These are phyloP conservation scores for Dione juno DNA, from an alignment of 2,888 invertebrate species.

Conservation along the genomic window DNA sequence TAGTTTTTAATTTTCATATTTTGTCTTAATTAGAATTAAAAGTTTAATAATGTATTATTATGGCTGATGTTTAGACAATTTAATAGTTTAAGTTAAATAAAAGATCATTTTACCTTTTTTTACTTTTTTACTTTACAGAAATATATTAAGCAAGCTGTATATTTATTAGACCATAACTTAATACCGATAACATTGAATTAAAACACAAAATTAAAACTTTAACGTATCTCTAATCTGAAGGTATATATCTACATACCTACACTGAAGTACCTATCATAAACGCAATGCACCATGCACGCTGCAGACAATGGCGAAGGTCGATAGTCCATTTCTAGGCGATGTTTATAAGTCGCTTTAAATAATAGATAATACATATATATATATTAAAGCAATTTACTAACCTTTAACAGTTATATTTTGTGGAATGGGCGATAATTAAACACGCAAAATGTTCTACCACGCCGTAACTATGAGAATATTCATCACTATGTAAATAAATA, in stretches of 20 bases:
- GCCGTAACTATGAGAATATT: conserved; percentile 82
- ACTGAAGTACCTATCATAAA: conserved; percentile 64
- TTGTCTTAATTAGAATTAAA: neutral
- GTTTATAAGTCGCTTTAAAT: conserved; percentile 23
- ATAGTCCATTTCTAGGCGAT: conserved; percentile 61
- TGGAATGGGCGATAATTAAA: conserved; percentile 74
- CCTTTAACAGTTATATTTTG: conserved; percentile 75
- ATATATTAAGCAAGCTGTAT: neutral
- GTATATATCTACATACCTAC: conserved; percentile 49
- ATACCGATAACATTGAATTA: neutral
- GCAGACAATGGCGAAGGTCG: conserved; percentile 84
- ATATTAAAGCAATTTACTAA: conserved; percentile 63
- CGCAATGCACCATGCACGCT: conserved; percentile 84
- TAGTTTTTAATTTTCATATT: neutral
- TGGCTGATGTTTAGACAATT: neutral
- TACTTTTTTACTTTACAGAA: neutral
- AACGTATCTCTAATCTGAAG: conserved; percentile 30
- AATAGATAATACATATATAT: conserved; percentile 42
- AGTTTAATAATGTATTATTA: neutral
- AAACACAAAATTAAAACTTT: conserved; percentile 19
- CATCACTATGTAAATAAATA: conserved; percentile 84
- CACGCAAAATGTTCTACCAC: conserved; percentile 81
- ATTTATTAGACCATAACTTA: neutral
- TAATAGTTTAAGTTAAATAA: neutral
- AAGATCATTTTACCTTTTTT: neutral